Base-by-base conservation (phyloP, 2,888 invertebrate genomes). In the Sinodicranocentrus sp. region DNA sequence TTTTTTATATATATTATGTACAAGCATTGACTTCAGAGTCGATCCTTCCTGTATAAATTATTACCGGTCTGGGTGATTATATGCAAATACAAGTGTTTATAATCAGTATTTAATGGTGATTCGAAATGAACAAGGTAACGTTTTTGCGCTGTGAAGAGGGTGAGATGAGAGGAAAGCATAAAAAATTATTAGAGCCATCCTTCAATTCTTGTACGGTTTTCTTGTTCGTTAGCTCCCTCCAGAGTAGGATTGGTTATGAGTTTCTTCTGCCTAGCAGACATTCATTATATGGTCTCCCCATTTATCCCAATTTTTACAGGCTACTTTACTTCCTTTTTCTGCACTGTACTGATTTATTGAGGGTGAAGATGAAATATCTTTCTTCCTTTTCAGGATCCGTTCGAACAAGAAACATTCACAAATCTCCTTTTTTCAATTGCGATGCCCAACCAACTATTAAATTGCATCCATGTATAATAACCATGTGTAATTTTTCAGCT, bases 91-190 rank as follows among this genome's bases (percentile, higher is more conserved):
- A 71, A 48, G 75, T 73, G 73, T 73, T 78, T 68, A 59, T 79
- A 71, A 79, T 79, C 78, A 79, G 78, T 48, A 63, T 79, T 79
- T 71, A 79, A 79, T 79, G 78, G 26, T 44, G 61, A 61, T 43
- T 61, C 33, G n/a, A 23, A 57, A 10, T 8, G 57, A 57, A 19
- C 33, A 33, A 33, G 52, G 52, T 17, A 19, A 19, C 33, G 3
- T 33, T 33, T 33, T 33, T 33, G 3, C 10, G 33, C 33, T 33
- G 33, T 6, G 33, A n/a, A n/a, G n/a, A n/a, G n/a, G n/a, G n/a
- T n/a, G n/a, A n/a, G n/a, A n/a, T n/a, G n/a, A n/a, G n/a, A n/a
- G n/a, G n/a, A n/a, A n/a, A n/a, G n/a, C n/a, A n/a, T n/a, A n/a
- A n/a, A n/a, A n/a, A n/a, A n/a, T n/a, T n/a, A n/a, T n/a, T n/a